phyloP scores from a whole-genome alignment of 1,140 invertebrate species.

The Ericerus pela region DNA sequence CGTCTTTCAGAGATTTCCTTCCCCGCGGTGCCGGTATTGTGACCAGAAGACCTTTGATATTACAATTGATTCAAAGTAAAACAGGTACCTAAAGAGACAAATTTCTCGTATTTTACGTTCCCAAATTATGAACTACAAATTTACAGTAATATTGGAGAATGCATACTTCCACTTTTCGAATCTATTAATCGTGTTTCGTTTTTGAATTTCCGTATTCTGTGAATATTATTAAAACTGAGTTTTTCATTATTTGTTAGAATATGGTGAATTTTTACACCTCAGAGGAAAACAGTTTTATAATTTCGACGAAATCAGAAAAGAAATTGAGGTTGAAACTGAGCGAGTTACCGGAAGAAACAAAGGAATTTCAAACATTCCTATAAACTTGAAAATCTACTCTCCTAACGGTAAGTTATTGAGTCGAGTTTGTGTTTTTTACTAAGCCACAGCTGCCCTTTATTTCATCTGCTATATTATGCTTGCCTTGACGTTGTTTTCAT shows the following conservation, averaged over 20 bases:
- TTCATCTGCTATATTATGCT: no score
- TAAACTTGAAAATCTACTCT: constrained; percentile 95
- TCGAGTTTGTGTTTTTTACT: background rate
- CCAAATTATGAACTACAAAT: no score
- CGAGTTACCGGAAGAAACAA: constrained; percentile 93
- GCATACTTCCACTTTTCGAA: no score
- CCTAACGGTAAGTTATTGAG: constrained; percentile 66
- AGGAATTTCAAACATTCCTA: constrained; percentile 95
- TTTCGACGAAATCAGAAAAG: constrained; percentile 88
- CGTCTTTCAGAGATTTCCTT: constrained; percentile 84
- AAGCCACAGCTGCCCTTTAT: no score
- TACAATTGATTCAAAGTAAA: constrained; percentile 81
- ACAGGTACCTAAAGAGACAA: no score
- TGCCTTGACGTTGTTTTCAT: no score
- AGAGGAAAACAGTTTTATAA: constrained; percentile 95
- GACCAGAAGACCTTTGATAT: constrained; percentile 85
- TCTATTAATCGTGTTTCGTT: no score
- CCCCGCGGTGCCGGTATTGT: constrained; percentile 94
- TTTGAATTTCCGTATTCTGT: no score
- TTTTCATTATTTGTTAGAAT: no score
- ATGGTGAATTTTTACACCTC: constrained; percentile 95
- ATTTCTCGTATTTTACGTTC: no score
- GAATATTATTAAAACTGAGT: no score
- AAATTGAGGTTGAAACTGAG: constrained; percentile 98
- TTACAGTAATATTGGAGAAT: no score